Percentiles rank a stretch among this genome's conserved stretches.
phyloP scores from a whole-genome alignment of 2,113 vertebrate species.

The Chloroceryle aenea region DNA sequence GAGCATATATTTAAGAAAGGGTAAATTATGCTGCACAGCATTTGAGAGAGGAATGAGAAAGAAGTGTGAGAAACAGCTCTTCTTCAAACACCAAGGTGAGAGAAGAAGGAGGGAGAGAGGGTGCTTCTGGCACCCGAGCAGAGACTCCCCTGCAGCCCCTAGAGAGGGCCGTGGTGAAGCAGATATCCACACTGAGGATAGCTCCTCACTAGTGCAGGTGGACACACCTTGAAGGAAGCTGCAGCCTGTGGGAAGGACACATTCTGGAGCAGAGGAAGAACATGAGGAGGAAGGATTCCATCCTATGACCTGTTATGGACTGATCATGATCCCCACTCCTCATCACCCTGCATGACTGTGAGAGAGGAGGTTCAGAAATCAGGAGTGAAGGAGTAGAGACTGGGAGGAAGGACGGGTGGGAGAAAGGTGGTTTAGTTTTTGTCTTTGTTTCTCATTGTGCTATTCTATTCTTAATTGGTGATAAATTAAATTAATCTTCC shows the following conservation, averaged over 20 bases:
- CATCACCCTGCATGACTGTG: not conserved
- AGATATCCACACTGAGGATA: not conserved
- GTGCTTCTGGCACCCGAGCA: not conserved
- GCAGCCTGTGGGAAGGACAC: not conserved
- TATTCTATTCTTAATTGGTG: not conserved
- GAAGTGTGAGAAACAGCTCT: not conserved
- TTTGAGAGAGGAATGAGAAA: not conserved
- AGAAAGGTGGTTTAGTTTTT: not conserved
- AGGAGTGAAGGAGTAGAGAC: not conserved
- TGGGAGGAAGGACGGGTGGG: not conserved
- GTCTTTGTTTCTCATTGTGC: not conserved
- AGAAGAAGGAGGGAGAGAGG: not conserved
- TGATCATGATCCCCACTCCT: not conserved
- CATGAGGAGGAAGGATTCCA: not conserved
- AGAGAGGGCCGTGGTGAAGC: not conserved
- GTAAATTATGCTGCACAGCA: not conserved
- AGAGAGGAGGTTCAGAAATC: not conserved
- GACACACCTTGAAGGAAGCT: not conserved
- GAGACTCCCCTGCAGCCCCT: not conserved
- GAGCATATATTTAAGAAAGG: not conserved
- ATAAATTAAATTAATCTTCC: not conserved
- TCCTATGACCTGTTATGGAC: not conserved
- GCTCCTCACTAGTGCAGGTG: rapidly evolving
- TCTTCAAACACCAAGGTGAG: not conserved
- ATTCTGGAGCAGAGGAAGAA: not conserved